Conservation (phyloP, 2,888 invertebrate genomes). For the Phyto melanocephala region DNA sequence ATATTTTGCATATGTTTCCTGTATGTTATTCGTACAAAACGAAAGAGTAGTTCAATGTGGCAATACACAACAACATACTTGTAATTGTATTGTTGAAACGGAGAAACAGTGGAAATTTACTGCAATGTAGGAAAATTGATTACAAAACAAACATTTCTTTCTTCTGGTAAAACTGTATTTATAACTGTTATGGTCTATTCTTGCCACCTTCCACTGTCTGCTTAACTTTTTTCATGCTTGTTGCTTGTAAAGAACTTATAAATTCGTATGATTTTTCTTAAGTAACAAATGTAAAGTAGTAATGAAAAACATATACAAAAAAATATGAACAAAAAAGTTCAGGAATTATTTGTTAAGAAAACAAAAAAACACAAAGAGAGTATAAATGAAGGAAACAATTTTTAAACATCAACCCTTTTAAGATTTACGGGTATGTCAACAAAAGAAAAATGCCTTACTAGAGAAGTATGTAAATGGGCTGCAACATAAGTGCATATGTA, state of each 20-base stretch:
- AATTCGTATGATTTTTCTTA: slow-evolving; percentile 57
- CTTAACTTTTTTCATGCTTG: background rate
- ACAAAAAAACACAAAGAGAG: background rate
- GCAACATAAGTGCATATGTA: background rate
- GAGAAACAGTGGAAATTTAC: slow-evolving; percentile 3
- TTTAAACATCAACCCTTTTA: slow-evolving; percentile 50
- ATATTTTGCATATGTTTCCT: slow-evolving; percentile 64
- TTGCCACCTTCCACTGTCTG: background rate
- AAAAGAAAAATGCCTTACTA: slow-evolving; percentile 47
- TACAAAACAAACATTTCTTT: background rate
- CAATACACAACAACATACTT: slow-evolving; percentile 33
- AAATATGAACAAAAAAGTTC: too few species aligned
- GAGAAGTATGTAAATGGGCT: slow-evolving; percentile 29
- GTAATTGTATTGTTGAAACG: slow-evolving; percentile 34
- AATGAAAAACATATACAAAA: slow-evolving; percentile 19
- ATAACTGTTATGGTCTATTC: background rate
- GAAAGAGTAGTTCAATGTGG: slow-evolving; percentile 27
- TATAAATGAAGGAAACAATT: slow-evolving; percentile 1
- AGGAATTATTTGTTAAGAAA: too few species aligned
- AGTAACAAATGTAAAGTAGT: slow-evolving; percentile 52
- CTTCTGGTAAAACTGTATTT: too few species aligned
- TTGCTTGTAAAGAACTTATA: slow-evolving; percentile 34
- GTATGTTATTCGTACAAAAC: slow-evolving; percentile 29
- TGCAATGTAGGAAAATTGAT: too few species aligned
- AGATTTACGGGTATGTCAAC: slow-evolving; percentile 59